Conservation (phyloP, 2,888 invertebrate genomes). For the Cryptus viduatorius region DNA sequence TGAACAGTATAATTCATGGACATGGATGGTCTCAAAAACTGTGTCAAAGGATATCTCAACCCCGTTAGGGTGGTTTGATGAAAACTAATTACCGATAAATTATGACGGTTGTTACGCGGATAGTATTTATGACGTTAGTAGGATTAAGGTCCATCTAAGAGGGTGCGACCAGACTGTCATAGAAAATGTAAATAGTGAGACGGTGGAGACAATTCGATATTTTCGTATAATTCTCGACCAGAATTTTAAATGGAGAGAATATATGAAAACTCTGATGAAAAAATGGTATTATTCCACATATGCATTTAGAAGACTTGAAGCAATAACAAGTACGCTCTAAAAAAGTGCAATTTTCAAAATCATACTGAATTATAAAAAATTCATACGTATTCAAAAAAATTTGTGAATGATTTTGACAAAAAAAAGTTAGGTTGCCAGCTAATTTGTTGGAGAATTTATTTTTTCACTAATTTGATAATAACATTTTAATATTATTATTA, state of each 20-base stretch:
- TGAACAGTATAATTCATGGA: too few relatives aligned
- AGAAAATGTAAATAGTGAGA: neutral
- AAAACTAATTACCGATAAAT: neutral
- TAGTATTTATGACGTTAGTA: neutral
- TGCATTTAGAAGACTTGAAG: too few relatives aligned
- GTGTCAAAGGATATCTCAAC: neutral
- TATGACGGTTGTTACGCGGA: neutral
- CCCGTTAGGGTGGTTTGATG: neutral
- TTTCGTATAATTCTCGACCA: neutral
- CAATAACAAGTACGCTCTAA: too few relatives aligned
- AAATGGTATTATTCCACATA: neutral
- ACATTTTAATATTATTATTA: too few relatives aligned
- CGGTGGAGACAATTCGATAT: neutral
- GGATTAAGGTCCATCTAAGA: neutral
- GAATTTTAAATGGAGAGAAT: neutral
- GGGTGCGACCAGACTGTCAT: neutral
- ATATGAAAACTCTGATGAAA: neutral
- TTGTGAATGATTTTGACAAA: too few relatives aligned
- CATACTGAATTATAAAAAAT: too few relatives aligned
- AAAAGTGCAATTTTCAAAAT: too few relatives aligned
- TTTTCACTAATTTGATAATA: too few relatives aligned
- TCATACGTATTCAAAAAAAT: too few relatives aligned
- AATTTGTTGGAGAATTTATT: too few relatives aligned
- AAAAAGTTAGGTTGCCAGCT: too few relatives aligned
- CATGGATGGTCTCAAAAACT: neutral